Percentiles rank a stretch among this genome's conserved stretches.
These are phyloP conservation scores for Lomographa bimaculata DNA, from an alignment of 2,888 invertebrate species.

Conservation along the genomic window DNA sequence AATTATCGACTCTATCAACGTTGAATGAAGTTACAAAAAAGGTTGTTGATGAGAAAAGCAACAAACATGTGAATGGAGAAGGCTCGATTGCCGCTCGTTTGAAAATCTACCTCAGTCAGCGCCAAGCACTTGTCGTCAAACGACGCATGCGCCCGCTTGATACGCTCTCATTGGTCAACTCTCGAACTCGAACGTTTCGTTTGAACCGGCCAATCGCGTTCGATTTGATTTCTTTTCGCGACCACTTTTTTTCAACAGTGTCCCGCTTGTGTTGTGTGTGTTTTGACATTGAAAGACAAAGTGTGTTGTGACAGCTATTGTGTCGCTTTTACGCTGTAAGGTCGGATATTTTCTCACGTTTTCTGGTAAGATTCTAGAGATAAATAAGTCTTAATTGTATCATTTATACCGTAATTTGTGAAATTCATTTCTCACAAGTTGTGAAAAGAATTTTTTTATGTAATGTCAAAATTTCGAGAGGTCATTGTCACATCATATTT, in stretches of 20 bases:
- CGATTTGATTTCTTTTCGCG: constrained; percentile 72
- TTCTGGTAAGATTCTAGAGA: constrained; percentile 60
- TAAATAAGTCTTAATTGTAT: constrained; percentile 48
- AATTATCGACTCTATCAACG: constrained; percentile 16
- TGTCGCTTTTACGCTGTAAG: constrained; percentile 41
- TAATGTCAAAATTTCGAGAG: constrained; percentile 21
- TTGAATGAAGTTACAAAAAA: constrained; percentile 31
- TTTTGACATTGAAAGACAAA: constrained; percentile 56
- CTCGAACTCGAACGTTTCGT: constrained; percentile 60
- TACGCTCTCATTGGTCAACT: constrained; percentile 53
- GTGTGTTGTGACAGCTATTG: constrained; percentile 45
- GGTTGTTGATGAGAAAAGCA: constrained; percentile 35
- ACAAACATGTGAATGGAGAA: constrained; percentile 73
- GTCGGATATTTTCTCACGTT: constrained; percentile 72
- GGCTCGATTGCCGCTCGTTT: constrained; percentile 69
- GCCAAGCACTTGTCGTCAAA: constrained; percentile 62
- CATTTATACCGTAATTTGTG: constrained; percentile 40
- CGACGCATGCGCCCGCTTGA: constrained; percentile 64
- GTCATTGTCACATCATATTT: constrained; percentile 30
- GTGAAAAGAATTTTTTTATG: constrained; percentile 24
- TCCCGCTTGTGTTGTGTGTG: constrained; percentile 67
- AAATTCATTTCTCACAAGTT: constrained; percentile 34
- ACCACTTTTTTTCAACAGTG: constrained; percentile 63
- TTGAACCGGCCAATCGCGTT: constrained; percentile 67
- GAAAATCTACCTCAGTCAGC: constrained; percentile 72